These are phyloP conservation scores for Callaeas wilsoni DNA, from an alignment of 2,113 vertebrate species.

Conservation along the genomic window DNA sequence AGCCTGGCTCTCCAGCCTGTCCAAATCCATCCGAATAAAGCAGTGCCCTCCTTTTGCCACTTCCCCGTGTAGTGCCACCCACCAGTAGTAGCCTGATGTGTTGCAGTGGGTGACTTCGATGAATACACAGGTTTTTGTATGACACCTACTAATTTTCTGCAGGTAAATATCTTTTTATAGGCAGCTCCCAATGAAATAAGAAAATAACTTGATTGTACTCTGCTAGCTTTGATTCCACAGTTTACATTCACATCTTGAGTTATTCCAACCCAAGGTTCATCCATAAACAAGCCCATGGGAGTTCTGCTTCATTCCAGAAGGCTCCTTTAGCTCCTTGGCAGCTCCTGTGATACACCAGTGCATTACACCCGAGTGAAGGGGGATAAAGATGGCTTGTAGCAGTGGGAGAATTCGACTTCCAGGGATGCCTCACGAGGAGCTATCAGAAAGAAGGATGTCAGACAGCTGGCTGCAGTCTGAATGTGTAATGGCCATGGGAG, in stretches of 20 bases:
- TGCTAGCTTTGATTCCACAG: background rate
- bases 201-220: background rate
- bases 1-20: background rate
- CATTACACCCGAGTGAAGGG: fast-evolving
- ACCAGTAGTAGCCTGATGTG: fast-evolving
- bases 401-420: background rate
- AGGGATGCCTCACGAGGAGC: background rate
- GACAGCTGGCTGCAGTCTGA: background rate
- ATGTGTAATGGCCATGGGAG: background rate
- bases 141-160: fast-evolving
- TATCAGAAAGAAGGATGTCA: background rate
- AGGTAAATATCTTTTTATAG: background rate
- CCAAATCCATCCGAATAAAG: background rate
- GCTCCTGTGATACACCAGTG: background rate
- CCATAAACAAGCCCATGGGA: background rate
- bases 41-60: fast-evolving
- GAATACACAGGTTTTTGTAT: fast-evolving
- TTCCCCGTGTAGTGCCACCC: fast-evolving
- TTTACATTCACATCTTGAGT: background rate
- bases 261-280: background rate
- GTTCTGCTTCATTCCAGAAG: background rate
- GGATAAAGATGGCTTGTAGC: background rate
- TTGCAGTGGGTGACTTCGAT: background rate
- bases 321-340: background rate
- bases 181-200: background rate